Base-by-base conservation (phyloP, 2,888 invertebrate species). In the Conus canariensis region DNA sequence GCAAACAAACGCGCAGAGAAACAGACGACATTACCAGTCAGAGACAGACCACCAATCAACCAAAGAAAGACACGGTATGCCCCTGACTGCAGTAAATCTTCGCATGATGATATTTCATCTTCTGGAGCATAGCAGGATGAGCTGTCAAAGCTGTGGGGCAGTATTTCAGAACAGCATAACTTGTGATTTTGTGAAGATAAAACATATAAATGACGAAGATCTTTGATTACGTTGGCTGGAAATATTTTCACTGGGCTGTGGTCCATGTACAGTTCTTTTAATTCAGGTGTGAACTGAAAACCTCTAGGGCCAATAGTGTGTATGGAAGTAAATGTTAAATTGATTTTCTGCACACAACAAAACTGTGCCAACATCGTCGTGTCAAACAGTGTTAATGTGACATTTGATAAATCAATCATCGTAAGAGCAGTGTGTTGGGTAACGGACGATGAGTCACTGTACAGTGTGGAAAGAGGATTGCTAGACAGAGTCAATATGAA, bases 61-160 rank as follows among this genome's bases (percentile, higher is more conserved):
- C 80, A 80, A 12, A 80, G 45, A 45, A 80, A 80, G 12, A 14
- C 80, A 16, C 80, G 80, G 45, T 80, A 80, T 80, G 80, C 45
- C 45, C 80, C 10, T 45, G 30, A 45, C 19, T 45, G 30, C 80
- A 80, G 14, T 45, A 80, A 80, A 45, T 80, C 80, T 30, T 80
- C 45, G 19, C 80, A 80, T 80, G 80, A 80, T 45, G 80, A 80
- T 45, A 80, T 80, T 80, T 80, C 80, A 30, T 80, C 80, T 80
- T 45, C 25, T 30, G 45, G 80, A 12, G 80, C 80, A 45, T 16
- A 12, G 30, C 80, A 80, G 10, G 22, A 25, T 14, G 60, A 45
- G 12, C 19, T 19, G 14, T 80, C 45, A 8, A 80, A 80, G 12
- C 9, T 10, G 19, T 45, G 10, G 12, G 80, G 80, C 3, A 30